Evolutionary conservation across 2,888 invertebrate species (phyloP).

Genomic region (Podabrus alpinus): DNA sequence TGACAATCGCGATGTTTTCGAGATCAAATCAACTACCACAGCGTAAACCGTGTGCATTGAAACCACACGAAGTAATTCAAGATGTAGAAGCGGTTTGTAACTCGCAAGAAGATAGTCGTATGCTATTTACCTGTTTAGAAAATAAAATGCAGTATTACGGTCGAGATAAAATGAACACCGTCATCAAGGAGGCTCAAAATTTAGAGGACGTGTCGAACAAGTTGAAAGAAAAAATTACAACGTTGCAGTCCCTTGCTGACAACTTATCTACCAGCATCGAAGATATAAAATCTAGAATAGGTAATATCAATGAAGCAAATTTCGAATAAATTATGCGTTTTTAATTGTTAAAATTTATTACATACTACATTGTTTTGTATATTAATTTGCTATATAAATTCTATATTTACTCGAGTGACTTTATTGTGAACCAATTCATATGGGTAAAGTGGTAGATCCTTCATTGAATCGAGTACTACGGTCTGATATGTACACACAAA

Average conservation of each 20-base stretch:
- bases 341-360: not conserved
- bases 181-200: conserved; percentile 32
- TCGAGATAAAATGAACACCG: conserved; percentile 18
- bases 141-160: conserved; percentile 24
- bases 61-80: conserved; percentile 32
- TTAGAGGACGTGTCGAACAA: conserved; percentile 29
- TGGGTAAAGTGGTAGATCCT: conserved; percentile 3
- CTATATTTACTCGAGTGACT: not conserved
- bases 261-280: conserved; percentile 3
- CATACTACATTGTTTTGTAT: not conserved
- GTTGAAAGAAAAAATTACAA: conserved; percentile 22
- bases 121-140: conserved; percentile 33
- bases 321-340: not conserved
- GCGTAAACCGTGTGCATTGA: conserved; percentile 13
- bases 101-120: conserved; percentile 25
- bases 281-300: conserved; percentile 8
- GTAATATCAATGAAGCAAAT: conserved; percentile 1
- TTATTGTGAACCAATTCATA: not conserved
- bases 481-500: conserved; percentile 50
- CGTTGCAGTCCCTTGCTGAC: conserved; percentile 17
- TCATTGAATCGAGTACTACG: conserved; percentile 39
- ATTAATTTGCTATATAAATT: not conserved
- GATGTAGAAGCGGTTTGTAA: conserved; percentile 35
- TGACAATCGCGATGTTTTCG: conserved; percentile 14
- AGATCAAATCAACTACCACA: conserved; percentile 10